phyloP scores from a whole-genome alignment of 2,113 vertebrate genomes.

The Sinocyclocheilus maitianheensis region DNA sequence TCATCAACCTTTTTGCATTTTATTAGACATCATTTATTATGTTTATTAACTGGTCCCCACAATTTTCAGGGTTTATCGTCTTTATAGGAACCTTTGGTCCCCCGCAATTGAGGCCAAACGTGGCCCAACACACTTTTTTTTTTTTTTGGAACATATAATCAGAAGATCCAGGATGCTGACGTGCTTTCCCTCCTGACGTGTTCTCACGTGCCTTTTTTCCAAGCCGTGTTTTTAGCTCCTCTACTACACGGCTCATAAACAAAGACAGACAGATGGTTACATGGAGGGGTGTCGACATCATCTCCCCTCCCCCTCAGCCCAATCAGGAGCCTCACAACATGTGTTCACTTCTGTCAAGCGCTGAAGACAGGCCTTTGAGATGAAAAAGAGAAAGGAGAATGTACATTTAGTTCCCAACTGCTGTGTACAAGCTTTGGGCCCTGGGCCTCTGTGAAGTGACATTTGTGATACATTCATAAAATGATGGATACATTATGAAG shows the following conservation, averaged over 20 bases:
- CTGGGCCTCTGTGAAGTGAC: no score
- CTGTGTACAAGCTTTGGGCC: not conserved
- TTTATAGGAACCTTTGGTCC: not conserved
- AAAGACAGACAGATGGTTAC: slow-evolving; percentile 36
- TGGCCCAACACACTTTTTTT: not conserved
- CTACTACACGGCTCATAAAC: not conserved
- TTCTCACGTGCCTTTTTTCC: slow-evolving; percentile 5
- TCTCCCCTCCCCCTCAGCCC: slow-evolving; percentile 5
- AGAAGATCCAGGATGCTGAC: not conserved
- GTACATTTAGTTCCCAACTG: not conserved
- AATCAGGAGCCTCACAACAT: slow-evolving; percentile 28
- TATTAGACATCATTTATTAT: not conserved
- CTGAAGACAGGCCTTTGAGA: not conserved
- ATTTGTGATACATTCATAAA: not conserved
- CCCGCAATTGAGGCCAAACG: not conserved
- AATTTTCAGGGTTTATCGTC: not conserved
- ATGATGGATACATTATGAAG: no score
- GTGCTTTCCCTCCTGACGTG: not conserved
- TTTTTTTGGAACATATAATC: not conserved
- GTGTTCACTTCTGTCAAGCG: slow-evolving; percentile 25
- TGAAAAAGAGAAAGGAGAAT: not conserved
- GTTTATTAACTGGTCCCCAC: not conserved
- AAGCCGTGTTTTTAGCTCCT: slow-evolving; percentile 27
- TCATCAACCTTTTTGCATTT: not conserved
- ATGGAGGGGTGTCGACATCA: slow-evolving; percentile 28